Percentiles rank a stretch among this genome's conserved stretches.
phyloP scores from a whole-genome alignment of 1,140 invertebrate species.

The Papilio dardanus region DNA sequence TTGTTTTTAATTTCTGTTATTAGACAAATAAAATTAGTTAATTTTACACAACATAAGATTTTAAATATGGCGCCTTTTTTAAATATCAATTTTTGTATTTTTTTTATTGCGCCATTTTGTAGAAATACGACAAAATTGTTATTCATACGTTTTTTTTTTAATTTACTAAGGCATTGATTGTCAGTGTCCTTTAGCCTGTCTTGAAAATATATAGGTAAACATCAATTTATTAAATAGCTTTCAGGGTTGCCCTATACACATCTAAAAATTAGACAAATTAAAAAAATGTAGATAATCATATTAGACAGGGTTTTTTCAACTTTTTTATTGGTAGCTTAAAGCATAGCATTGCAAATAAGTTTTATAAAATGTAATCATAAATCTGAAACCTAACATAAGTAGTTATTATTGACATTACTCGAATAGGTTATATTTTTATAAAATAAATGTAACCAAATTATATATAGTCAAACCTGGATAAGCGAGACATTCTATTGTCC shows the following conservation, averaged over 20 bases:
- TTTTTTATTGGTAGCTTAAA: constrained; percentile 3
- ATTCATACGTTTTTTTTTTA: no score
- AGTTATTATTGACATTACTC: constrained; percentile 8
- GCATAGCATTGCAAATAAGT: not conserved
- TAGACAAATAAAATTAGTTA: no score
- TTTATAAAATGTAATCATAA: not conserved
- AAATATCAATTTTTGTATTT: no score
- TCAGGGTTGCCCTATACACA: constrained; percentile 8
- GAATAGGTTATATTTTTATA: constrained; percentile 7
- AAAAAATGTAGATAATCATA: not conserved
- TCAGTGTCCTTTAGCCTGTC: no score
- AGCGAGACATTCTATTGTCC: no score
- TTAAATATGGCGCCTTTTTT: no score
- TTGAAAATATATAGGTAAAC: not conserved
- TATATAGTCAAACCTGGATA: no score
- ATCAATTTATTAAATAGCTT: not conserved
- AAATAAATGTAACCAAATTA: constrained; percentile 1
- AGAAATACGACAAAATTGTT: no score
- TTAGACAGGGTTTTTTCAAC: constrained; percentile 2
- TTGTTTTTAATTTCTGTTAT: not conserved
- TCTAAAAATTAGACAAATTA: not conserved
- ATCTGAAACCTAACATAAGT: not conserved
- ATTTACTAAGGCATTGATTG: no score
- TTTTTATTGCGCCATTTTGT: no score
- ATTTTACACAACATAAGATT: no score